A percentile compares a stretch with the other conserved stretches of the same genome.
Conservation (phyloP, 2,888 invertebrate genomes). For the Orchesellides sinensis region DNA sequence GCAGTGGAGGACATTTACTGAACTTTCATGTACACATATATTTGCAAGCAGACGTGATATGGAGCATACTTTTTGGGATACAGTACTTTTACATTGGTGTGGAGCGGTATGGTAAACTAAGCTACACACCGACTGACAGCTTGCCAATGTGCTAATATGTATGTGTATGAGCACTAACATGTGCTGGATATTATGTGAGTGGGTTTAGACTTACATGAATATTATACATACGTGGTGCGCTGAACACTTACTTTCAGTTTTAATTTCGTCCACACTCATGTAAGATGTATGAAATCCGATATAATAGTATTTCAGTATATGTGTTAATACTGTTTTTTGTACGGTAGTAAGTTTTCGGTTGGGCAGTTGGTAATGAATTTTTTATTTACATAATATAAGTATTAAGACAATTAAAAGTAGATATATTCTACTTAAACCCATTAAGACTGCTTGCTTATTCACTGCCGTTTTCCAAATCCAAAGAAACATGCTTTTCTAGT, state of each 20-base stretch:
- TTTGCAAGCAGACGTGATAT: constrained; percentile 23
- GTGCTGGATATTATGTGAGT: not conserved
- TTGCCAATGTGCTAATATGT: constrained; percentile 14
- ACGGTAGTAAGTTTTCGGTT: not conserved
- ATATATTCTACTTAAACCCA: too few species aligned
- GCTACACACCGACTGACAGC: not conserved
- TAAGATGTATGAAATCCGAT: not conserved
- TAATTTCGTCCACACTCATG: not conserved
- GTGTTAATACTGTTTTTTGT: not conserved
- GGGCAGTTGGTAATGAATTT: constrained; percentile 18
- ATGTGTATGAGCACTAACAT: not conserved
- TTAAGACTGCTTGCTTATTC: too few species aligned
- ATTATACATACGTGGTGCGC: not conserved
- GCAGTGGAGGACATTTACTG: constrained; percentile 31
- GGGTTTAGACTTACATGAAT: not conserved
- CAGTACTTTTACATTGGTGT: not conserved
- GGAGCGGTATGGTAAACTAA: not conserved
- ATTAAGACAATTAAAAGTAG: too few species aligned
- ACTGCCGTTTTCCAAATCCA: not conserved
- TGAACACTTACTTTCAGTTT: constrained; percentile 18
- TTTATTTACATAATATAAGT: too few species aligned
- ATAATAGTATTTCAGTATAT: not conserved
- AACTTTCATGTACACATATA: constrained; percentile 7
- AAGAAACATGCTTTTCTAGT: not conserved
- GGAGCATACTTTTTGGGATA: constrained; percentile 17